A percentile compares a stretch with the other conserved stretches of the same genome.
These are phyloP conservation scores for Julus scanicus DNA, from an alignment of 2,888 invertebrate species.

Conservation along the genomic window DNA sequence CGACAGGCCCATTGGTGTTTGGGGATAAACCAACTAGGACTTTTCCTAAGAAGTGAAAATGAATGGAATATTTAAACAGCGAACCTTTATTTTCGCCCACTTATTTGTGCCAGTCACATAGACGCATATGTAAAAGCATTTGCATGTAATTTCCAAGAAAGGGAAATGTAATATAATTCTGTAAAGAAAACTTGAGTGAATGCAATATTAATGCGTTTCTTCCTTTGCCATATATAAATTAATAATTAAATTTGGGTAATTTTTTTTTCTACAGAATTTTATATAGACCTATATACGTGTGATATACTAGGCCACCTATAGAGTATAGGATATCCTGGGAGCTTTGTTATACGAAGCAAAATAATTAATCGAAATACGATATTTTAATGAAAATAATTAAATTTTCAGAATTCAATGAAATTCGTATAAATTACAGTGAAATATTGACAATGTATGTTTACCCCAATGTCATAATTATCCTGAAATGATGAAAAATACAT, in stretches of 20 bases:
- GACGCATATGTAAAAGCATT: slow-evolving; percentile 12
- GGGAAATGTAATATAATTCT: slow-evolving; percentile 31
- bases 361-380: slow-evolving; percentile 1
- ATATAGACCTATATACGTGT: neutral
- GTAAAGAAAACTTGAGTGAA: neutral
- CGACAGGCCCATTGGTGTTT: neutral
- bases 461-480: neutral
- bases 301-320: neutral
- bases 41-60: neutral
- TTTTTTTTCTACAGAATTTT: neutral
- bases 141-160: neutral
- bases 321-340: neutral
- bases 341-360: neutral
- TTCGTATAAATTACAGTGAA: neutral
- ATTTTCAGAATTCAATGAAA: neutral
- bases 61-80: slow-evolving; percentile 14
- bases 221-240: neutral
- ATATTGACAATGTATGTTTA: neutral
- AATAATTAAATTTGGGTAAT: slow-evolving; percentile 27
- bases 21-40: neutral
- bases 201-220: slow-evolving; percentile 37
- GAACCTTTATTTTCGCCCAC: neutral
- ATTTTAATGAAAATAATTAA: slow-evolving; percentile 36
- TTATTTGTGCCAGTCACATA: slow-evolving; percentile 38
- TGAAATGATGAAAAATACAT: slow-evolving; percentile 19